Base-by-base conservation (phyloP, 2,113 vertebrate genomes). In the Desmodus rotundus region DNA sequence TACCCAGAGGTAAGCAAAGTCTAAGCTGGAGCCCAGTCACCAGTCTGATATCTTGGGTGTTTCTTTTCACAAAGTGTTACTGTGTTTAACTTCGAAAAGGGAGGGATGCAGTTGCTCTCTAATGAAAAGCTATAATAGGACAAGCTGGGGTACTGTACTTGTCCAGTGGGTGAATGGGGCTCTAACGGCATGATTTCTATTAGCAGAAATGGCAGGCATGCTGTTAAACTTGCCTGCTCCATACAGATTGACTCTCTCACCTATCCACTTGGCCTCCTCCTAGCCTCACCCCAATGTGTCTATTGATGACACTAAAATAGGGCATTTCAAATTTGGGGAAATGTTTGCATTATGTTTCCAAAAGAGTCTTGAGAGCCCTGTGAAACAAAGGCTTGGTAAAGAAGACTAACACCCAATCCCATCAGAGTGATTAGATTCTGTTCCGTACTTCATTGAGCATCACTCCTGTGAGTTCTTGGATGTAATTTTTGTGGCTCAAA, bases 141-240 rank as follows among this genome's bases (percentile, higher is more conserved):
- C 92, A 97, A 98, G 97, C 74, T 73, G 96, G 96, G 94, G n/a
- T 92, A 94, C 67, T 43, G 81, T 56, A 24, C 41, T 2, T 72
- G 97, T 97, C 95, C 82, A 89, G 82, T 74, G 89, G 86, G 93
- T 77, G 96, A 83, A 15, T n/a, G 87, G 43, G 78, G 83, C 87
- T 92, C 95, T 94, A 96, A 97, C 33, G 4, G 22, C 52, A 10
- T 77, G 63, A 58, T 86, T 98, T 97, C 94, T 96, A 96, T 97
- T 96, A 97, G 96, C 95, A 38, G 61, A 61, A 80, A 87, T 15
- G 76, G 88, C 47, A 86, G 91, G 77, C 20, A 28, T 83, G 95
- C 83, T 89, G 89, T 61, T 86, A 41, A 83, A 67, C 24, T 24
- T 0, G 2, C 68, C 54, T 12, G 16, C 41, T 43, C 38, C 16